phyloP scores from a whole-genome alignment of 2,888 invertebrate species.

The Didymodactylos carnosus region DNA sequence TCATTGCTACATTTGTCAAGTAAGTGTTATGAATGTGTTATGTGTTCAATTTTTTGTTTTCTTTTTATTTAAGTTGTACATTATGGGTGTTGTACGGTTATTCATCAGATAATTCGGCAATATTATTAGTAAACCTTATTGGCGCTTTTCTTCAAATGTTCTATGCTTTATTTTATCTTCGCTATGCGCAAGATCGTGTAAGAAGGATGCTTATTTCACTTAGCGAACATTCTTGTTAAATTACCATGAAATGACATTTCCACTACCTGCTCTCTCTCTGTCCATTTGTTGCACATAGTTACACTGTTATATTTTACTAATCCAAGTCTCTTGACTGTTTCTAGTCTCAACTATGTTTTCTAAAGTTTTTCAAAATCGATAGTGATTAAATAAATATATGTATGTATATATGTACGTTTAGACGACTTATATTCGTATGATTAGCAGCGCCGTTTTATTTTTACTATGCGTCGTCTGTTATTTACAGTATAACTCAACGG shows the following conservation, averaged over 20 bases:
- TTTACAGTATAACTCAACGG: neutral
- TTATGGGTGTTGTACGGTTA: constrained; percentile 7
- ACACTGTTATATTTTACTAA: no score
- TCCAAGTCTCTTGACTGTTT: no score
- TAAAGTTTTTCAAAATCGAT: no score
- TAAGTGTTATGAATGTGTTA: neutral
- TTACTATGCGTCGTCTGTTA: neutral
- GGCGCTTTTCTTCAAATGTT: constrained; percentile 3
- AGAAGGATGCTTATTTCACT: no score
- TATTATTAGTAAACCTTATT: constrained; percentile 2
- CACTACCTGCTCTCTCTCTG: no score
- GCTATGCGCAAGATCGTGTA: constrained; percentile 2
- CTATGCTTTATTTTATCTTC: constrained; percentile 4
- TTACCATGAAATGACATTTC: no score
- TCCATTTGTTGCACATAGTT: no score
- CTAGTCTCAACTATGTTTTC: no score
- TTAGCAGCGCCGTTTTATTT: neutral
- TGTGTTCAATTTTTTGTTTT: neutral
- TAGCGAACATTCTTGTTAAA: no score
- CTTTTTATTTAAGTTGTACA: constrained; percentile 1
- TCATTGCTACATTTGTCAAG: constrained; percentile 11
- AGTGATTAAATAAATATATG: neutral
- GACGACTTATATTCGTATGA: neutral
- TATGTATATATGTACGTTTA: neutral
- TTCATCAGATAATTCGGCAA: neutral